phyloP scores from a whole-genome alignment of 2,113 vertebrate species.

The Dermatemys mawii region DNA sequence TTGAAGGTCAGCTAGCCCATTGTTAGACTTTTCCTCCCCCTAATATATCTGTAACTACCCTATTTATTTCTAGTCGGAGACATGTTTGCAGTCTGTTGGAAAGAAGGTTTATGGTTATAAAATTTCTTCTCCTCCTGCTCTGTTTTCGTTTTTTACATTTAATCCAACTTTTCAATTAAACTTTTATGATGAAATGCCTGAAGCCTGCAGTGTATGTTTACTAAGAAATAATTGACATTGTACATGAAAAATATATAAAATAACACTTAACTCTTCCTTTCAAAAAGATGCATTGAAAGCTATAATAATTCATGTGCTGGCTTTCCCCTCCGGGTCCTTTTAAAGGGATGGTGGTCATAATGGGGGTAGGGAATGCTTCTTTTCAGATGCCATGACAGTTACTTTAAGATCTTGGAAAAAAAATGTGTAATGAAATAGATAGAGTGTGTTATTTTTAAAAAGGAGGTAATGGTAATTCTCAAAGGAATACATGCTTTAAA shows the following conservation, averaged over 20 bases:
- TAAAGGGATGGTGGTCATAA: constrained; percentile 37
- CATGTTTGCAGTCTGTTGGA: background rate
- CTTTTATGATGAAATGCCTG: background rate
- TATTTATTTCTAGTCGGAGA: background rate
- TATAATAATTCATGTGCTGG: constrained; percentile 52
- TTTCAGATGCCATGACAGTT: constrained; percentile 60
- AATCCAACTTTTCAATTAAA: constrained; percentile 10
- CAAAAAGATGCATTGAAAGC: constrained; percentile 50
- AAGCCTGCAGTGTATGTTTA: constrained; percentile 47
- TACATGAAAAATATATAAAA: constrained; percentile 61
- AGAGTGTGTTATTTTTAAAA: constrained; percentile 52
- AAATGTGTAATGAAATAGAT: constrained; percentile 50
- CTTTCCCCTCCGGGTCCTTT: constrained; percentile 71
- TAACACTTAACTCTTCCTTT: constrained; percentile 63
- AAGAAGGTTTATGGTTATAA: background rate
- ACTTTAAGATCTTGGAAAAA: constrained; percentile 49
- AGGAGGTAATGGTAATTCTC: constrained; percentile 55
- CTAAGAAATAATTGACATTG: constrained; percentile 49
- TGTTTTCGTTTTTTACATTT: too few relatives aligned
- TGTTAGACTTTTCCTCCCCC: background rate
- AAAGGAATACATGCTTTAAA: constrained; percentile 55
- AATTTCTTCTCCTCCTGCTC: background rate
- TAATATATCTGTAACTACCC: background rate
- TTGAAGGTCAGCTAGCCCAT: background rate
- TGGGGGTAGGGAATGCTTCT: constrained; percentile 40